Evolutionary conservation across 2,888 invertebrate species (phyloP).

Genomic region (Salticus scenicus): DNA sequence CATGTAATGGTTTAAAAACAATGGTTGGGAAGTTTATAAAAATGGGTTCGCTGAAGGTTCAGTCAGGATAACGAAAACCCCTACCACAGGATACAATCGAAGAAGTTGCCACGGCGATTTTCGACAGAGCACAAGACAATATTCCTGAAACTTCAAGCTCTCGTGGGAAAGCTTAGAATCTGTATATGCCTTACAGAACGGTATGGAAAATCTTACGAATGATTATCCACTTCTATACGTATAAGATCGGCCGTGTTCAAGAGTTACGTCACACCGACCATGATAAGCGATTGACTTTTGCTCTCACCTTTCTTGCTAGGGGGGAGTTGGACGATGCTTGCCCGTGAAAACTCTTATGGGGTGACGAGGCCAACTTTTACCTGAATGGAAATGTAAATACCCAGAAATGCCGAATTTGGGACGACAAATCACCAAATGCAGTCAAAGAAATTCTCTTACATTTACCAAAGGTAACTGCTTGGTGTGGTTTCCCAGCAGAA

Average conservation of each 20-base stretch:
- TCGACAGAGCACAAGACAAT: constrained; percentile 13
- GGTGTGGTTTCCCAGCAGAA: not conserved
- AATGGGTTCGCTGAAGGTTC: not conserved
- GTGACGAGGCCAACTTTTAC: not conserved
- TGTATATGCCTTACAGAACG: not conserved
- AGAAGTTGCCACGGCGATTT: constrained; percentile 5
- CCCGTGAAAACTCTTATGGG: not conserved
- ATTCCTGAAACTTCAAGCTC: constrained; percentile 4
- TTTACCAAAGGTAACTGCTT: not conserved
- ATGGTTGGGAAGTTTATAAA: not conserved
- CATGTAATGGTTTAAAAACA: not conserved
- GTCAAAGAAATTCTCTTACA: not conserved
- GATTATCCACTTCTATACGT: not conserved
- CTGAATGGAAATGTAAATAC: constrained; percentile 1
- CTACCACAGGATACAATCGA: constrained; percentile 10
- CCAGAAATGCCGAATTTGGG: constrained; percentile 11
- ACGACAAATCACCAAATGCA: not conserved
- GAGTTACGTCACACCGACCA: not conserved
- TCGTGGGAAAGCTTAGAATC: constrained; percentile 4
- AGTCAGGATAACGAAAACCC: constrained; percentile 2
- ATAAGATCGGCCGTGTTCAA: not conserved
- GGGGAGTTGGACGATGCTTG: not conserved
- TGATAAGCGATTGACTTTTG: not conserved
- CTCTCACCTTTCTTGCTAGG: not conserved
- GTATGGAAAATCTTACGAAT: not conserved